Percentiles rank a stretch among this genome's conserved stretches.
These are phyloP conservation scores for Ladona fulva DNA, from an alignment of 1,140 invertebrate species.

Conservation along the genomic window DNA sequence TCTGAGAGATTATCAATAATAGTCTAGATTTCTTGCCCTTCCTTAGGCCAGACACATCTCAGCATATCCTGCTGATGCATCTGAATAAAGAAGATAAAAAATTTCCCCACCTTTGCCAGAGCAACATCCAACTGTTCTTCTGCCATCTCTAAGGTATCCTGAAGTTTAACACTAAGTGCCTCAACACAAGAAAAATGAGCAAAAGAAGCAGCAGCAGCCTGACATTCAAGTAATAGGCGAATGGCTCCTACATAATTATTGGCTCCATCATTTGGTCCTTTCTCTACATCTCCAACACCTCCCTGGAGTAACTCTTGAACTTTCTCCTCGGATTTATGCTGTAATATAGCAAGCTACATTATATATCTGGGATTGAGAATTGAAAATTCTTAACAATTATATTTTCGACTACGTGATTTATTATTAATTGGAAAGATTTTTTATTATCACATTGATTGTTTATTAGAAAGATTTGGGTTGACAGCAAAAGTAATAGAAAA, in stretches of 20 bases:
- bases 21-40: no score
- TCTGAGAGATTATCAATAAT: no score
- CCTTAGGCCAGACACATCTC: no score
- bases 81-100: no score
- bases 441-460: no score
- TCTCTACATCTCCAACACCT: slow-evolving; percentile 39
- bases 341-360: slow-evolving; percentile 27
- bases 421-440: no score
- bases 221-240: slow-evolving; percentile 75
- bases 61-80: no score
- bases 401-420: no score
- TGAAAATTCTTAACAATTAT: no score
- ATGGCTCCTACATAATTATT: slow-evolving; percentile 77
- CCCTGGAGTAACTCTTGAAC: slow-evolving; percentile 70
- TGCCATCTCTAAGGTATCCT: slow-evolving; percentile 83
- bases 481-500: no score
- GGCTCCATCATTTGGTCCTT: neutral
- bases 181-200: slow-evolving; percentile 79
- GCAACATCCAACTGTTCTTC: slow-evolving; percentile 87
- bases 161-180: slow-evolving; percentile 73
- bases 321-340: slow-evolving; percentile 74
- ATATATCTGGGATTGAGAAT: no score
- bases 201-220: slow-evolving; percentile 69
- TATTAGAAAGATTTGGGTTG: no score
- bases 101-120: slow-evolving; percentile 55